Percentiles rank a stretch among this genome's conserved stretches.
These are phyloP conservation scores for Thinocorus orbignyianus DNA, from an alignment of 2,113 vertebrate species.

Conservation along the genomic window DNA sequence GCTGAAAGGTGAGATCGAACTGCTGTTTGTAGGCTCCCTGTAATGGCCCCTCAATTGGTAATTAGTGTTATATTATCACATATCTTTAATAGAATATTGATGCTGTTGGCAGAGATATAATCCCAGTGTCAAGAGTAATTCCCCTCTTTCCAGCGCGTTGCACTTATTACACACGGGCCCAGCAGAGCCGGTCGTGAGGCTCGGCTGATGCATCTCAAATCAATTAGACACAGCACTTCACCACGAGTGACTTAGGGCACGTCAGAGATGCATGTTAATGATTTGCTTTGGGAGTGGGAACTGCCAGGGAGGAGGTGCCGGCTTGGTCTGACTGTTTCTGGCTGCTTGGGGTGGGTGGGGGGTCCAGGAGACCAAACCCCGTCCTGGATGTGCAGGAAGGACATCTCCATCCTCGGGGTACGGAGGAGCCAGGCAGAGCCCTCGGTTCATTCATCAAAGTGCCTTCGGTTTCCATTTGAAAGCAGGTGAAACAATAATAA, in stretches of 20 bases:
- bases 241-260: neutral
- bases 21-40: conserved; percentile 21
- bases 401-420: fast-evolving
- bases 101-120: conserved; percentile 52
- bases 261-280: neutral
- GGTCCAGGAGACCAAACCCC: neutral
- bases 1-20: conserved; percentile 52
- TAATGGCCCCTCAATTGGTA: conserved; percentile 48
- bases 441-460: neutral
- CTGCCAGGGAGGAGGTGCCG: neutral
- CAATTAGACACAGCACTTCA: neutral
- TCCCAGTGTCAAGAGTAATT: conserved; percentile 60
- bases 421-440: neutral
- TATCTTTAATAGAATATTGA: conserved; percentile 70
- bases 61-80: conserved; percentile 55
- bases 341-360: fast-evolving
- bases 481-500: conserved; percentile 18
- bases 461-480: neutral
- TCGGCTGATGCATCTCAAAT: conserved; percentile 8
- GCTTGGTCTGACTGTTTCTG: fast-evolving
- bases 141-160: conserved; percentile 4
- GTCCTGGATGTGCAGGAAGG: neutral
- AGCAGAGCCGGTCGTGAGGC: neutral
- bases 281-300: neutral
- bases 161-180: neutral